Evolutionary conservation across 2,797 vertebrate species (phyloP).

Genomic region (Microtus californicus): DNA sequence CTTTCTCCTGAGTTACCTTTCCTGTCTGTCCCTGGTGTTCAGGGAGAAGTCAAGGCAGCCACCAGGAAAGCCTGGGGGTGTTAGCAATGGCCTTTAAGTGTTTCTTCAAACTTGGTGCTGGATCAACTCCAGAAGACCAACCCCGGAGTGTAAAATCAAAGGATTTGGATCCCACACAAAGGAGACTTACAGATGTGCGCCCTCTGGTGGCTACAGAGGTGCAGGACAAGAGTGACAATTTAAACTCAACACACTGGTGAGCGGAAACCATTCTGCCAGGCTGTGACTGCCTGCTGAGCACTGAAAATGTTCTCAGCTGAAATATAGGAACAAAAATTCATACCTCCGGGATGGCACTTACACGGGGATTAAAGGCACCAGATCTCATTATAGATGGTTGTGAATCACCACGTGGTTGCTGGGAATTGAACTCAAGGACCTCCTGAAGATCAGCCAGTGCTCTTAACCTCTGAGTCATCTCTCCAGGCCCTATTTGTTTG

Average conservation of each 20-base stretch:
- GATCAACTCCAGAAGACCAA: conserved; percentile 34
- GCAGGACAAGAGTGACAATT: conserved; percentile 32
- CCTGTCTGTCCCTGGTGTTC: neutral
- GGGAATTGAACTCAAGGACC: neutral
- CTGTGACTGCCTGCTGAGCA: neutral
- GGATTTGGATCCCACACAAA: neutral
- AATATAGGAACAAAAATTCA: conserved; percentile 2
- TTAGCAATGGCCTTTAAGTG: neutral
- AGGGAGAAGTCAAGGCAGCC: neutral
- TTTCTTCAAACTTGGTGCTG: neutral
- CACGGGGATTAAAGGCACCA: neutral
- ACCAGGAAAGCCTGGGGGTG: neutral
- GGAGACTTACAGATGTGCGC: conserved; percentile 27
- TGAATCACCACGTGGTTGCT: neutral
- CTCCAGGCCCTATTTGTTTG: neutral
- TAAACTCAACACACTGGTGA: neutral
- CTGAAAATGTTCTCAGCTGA: neutral
- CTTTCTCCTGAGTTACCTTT: neutral
- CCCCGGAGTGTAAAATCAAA: neutral
- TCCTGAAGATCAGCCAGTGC: neutral
- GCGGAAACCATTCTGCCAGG: neutral
- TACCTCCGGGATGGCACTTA: neutral
- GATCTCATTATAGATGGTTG: neutral
- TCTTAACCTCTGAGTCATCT: neutral
- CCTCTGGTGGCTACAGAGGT: conserved; percentile 72